Evolutionary conservation across 2,888 invertebrate genomes (phyloP).

Genomic region (Acleris sparsana): DNA sequence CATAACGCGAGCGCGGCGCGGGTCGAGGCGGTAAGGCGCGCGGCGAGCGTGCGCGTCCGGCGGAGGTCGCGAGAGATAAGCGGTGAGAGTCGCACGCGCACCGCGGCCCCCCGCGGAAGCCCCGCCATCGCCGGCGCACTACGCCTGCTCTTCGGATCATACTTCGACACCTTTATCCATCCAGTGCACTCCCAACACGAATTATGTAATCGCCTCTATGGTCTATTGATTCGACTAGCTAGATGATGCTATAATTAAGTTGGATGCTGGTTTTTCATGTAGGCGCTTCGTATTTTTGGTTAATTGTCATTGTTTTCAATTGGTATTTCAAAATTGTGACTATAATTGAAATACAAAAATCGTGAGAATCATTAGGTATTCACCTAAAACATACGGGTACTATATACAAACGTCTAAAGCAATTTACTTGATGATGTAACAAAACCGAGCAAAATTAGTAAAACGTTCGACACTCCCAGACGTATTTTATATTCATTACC

Average conservation of each 20-base stretch:
- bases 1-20: slow-evolving; percentile 73
- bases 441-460: slow-evolving; percentile 69
- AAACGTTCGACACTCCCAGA: slow-evolving; percentile 69
- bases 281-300: too few species aligned
- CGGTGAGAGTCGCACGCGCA: slow-evolving; percentile 81
- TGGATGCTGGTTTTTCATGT: too few species aligned
- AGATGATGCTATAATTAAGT: slow-evolving; percentile 49
- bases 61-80: slow-evolving; percentile 83
- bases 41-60: slow-evolving; percentile 77
- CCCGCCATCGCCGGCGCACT: slow-evolving; percentile 60
- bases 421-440: slow-evolving; percentile 71
- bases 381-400: slow-evolving; percentile 55
- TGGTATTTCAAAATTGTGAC: not conserved
- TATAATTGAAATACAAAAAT: slow-evolving; percentile 42
- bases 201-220: slow-evolving; percentile 77
- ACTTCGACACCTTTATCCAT: slow-evolving; percentile 62
- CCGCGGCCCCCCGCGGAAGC: slow-evolving; percentile 55
- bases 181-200: slow-evolving; percentile 68
- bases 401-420: slow-evolving; percentile 67
- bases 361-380: slow-evolving; percentile 52
- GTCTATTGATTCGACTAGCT: slow-evolving; percentile 57
- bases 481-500: slow-evolving; percentile 69
- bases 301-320: too few species aligned
- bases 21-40: slow-evolving; percentile 61
- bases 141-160: slow-evolving; percentile 69